Conservation (phyloP, 1,140 invertebrate genomes). For the Caenorhabditis latens region DNA sequence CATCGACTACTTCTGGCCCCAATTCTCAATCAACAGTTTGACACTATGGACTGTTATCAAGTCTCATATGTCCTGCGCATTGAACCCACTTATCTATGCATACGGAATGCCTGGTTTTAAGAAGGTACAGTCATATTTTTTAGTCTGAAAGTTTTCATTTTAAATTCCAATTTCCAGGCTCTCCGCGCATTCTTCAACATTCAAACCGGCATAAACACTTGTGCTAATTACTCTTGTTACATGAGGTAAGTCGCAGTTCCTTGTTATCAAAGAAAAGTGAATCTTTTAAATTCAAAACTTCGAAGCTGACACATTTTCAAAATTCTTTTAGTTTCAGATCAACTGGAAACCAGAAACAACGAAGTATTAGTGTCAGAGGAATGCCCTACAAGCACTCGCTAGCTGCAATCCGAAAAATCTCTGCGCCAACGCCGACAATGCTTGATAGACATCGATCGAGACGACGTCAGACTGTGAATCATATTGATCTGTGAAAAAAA, state of each 20-base stretch:
- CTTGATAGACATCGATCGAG: conserved; percentile 28
- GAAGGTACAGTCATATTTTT: conserved; percentile 39
- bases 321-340: conserved; percentile 50
- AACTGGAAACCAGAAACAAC: conserved; percentile 34
- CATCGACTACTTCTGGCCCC: conserved; percentile 65
- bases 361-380: conserved; percentile 28
- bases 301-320: neutral
- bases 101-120: conserved; percentile 70
- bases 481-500: conserved; percentile 46
- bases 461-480: conserved; percentile 20
- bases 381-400: conserved; percentile 16
- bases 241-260: conserved; percentile 51
- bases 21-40: conserved; percentile 51
- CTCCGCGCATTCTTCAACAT: conserved; percentile 62
- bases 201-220: conserved; percentile 46
- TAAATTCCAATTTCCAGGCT: conserved; percentile 48
- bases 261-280: no score
- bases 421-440: conserved; percentile 52
- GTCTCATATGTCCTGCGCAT: conserved; percentile 64
- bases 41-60: conserved; percentile 65
- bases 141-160: neutral
- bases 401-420: conserved; percentile 44
- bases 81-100: conserved; percentile 68
- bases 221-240: conserved; percentile 59
- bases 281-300: no score